phyloP scores from a whole-genome alignment of 2,797 vertebrate genomes.

The Semaprochilodus insignis region DNA sequence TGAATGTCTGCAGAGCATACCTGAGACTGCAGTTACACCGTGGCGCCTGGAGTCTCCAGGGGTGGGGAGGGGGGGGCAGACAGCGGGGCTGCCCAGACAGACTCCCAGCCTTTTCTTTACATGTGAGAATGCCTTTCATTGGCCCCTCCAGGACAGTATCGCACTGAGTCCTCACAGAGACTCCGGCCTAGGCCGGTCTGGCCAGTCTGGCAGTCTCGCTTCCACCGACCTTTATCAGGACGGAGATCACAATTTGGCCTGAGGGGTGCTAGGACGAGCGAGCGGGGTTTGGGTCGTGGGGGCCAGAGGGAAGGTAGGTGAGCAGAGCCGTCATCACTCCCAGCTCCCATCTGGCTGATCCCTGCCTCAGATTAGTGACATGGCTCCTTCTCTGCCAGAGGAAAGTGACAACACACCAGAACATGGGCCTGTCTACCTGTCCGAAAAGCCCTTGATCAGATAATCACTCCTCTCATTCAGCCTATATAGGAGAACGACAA shows the following conservation, averaged over 20 bases:
- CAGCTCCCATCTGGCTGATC: slow-evolving; percentile 71
- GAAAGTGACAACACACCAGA: slow-evolving; percentile 78
- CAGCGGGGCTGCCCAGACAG: slow-evolving; percentile 76
- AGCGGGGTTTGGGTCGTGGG: slow-evolving; percentile 26
- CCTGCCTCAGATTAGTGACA: slow-evolving; percentile 73
- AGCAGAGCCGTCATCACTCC: slow-evolving; percentile 61
- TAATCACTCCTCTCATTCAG: slow-evolving; percentile 55
- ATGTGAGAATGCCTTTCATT: slow-evolving; percentile 79
- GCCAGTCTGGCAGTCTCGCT: slow-evolving; percentile 74
- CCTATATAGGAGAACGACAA: slow-evolving; percentile 45
- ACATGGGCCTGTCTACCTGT: slow-evolving; percentile 66
- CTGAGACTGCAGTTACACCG: slow-evolving; percentile 89
- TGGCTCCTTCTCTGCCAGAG: slow-evolving; percentile 71
- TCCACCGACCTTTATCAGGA: slow-evolving; percentile 72
- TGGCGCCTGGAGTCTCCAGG: slow-evolving; percentile 87
- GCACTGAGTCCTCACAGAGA: slow-evolving; percentile 66
- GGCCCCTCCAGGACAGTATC: slow-evolving; percentile 66
- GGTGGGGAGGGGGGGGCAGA: slow-evolving; percentile 66
- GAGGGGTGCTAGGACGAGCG: slow-evolving; percentile 55
- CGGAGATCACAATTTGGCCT: slow-evolving; percentile 72
- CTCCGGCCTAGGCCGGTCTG: slow-evolving; percentile 66
- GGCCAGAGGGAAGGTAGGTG: slow-evolving; percentile 45
- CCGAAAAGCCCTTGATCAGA: slow-evolving; percentile 66
- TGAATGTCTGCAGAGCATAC: slow-evolving; percentile 83
- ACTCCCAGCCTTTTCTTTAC: slow-evolving; percentile 75